Conservation (phyloP, 1,140 invertebrate genomes). For the Neotoxoptera formosana region DNA sequence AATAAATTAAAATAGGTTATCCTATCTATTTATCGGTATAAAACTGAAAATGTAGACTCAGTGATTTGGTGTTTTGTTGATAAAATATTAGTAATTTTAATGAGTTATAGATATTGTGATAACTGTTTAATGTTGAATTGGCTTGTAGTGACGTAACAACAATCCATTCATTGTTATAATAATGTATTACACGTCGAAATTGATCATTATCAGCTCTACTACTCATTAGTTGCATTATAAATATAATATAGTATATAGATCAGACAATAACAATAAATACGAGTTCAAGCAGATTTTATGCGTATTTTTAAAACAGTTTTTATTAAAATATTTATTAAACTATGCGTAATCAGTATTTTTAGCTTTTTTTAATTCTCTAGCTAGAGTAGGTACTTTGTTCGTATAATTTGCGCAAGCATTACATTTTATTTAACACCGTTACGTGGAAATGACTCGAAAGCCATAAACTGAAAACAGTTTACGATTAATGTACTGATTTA, state of each 20-base stretch:
- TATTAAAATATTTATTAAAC: neutral
- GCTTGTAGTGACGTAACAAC: neutral
- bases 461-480: neutral
- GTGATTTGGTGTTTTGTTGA: neutral
- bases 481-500: neutral
- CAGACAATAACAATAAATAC: no score
- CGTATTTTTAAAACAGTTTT: neutral
- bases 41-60: neutral
- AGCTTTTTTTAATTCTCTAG: neutral
- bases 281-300: neutral
- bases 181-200: neutral
- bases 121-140: neutral
- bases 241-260: neutral
- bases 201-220: neutral
- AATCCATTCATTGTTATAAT: neutral
- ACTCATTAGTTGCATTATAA: neutral
- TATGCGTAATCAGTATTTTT: neutral
- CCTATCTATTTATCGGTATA: neutral
- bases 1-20: neutral
- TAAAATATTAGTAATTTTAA: neutral
- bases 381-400: neutral
- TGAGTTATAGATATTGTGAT: neutral
- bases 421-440: neutral
- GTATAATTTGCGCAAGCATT: neutral
- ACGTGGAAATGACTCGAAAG: neutral